Conservation (phyloP, 2,888 invertebrate genomes). For the Cosmia pyralina region DNA sequence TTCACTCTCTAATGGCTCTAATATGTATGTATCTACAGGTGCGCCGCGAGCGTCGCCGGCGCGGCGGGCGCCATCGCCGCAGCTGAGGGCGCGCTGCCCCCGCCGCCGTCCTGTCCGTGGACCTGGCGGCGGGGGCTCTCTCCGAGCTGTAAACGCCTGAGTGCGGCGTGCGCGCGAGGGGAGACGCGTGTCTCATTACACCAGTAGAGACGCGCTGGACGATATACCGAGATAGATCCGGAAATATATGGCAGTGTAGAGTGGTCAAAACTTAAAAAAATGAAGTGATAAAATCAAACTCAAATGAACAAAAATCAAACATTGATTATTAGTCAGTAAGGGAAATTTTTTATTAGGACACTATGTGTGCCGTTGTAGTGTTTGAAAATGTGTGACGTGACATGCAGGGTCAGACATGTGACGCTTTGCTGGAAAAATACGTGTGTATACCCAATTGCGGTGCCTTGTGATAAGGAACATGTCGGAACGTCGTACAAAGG, state of each 20-base stretch:
- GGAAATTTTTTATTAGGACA: background rate
- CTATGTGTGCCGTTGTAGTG: background rate
- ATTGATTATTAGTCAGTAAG: background rate
- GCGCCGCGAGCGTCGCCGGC: conserved; percentile 78
- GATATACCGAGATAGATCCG: background rate
- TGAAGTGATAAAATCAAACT: too few relatives aligned
- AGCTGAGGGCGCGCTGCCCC: conserved; percentile 90
- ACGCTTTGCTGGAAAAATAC: background rate
- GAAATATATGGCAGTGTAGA: background rate
- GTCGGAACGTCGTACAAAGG: background rate
- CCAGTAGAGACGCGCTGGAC: background rate
- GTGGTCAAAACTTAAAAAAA: background rate
- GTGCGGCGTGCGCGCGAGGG: too few relatives aligned
- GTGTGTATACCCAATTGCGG: background rate
- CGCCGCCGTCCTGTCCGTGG: conserved; percentile 86
- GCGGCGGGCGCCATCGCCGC: conserved; percentile 81
- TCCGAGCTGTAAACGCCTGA: conserved; percentile 12
- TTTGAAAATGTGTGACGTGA: background rate
- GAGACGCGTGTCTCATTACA: too few relatives aligned
- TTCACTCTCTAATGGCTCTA: too few relatives aligned
- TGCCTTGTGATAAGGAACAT: background rate
- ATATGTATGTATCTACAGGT: background rate
- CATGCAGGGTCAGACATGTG: background rate
- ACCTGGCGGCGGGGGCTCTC: conserved; percentile 85
- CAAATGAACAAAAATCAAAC: background rate